These are phyloP conservation scores for Drosophila orosa DNA, from an alignment of 1,140 invertebrate genomes.

Conservation along the genomic window DNA sequence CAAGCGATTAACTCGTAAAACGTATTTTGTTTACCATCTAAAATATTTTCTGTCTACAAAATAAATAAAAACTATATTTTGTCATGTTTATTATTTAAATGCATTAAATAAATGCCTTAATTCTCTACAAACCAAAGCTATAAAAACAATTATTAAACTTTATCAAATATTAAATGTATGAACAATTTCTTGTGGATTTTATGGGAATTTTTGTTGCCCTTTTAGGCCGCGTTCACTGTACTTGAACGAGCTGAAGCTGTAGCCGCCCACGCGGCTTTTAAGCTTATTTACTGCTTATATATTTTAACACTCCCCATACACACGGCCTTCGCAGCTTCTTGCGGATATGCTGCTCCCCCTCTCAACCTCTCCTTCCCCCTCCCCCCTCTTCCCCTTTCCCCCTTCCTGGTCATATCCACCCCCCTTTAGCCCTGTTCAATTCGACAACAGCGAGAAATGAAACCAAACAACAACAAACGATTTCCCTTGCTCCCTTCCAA, in stretches of 20 bases:
- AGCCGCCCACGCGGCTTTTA: slow-evolving; percentile 64
- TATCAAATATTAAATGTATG: neutral
- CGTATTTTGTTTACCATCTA: too few relatives aligned
- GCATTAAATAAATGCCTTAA: neutral
- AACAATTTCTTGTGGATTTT: neutral
- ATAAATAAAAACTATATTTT: neutral
- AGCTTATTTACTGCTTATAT: slow-evolving; percentile 82
- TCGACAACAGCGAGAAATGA: slow-evolving; percentile 32
- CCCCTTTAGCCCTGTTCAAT: neutral
- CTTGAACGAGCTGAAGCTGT: slow-evolving; percentile 9
- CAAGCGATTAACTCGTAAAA: neutral
- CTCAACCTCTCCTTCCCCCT: neutral
- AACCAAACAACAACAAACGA: slow-evolving; percentile 53
- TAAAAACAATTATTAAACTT: neutral
- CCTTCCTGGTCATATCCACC: neutral
- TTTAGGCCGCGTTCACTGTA: slow-evolving; percentile 21
- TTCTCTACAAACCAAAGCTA: neutral
- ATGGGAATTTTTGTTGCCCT: neutral
- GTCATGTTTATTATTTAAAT: neutral
- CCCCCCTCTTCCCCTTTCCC: neutral
- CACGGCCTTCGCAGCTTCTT: slow-evolving; percentile 13
- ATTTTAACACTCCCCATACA: slow-evolving; percentile 59
- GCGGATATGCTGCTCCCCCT: slow-evolving; percentile 9
- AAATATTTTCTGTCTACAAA: neutral
- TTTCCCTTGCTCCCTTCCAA: slow-evolving; percentile 32